Evolutionary conservation across 1,140 invertebrate genomes (phyloP), one percentile per base, ranked within the genome.

Genomic region (Tetragnatha versicolor): DNA sequence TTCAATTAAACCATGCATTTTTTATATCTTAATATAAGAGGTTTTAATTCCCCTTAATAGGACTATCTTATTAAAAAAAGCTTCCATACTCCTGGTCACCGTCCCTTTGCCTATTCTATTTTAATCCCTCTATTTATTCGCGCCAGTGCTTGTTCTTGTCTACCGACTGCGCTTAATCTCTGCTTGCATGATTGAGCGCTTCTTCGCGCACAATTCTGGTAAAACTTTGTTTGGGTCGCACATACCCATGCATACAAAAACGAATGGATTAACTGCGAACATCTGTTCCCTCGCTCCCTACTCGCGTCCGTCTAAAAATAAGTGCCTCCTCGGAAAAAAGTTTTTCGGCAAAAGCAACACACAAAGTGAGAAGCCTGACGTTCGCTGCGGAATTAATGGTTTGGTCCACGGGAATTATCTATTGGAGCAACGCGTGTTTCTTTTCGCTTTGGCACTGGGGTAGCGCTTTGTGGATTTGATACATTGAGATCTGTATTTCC

Each of bases 201-300:
- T 58, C 55, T 58, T 9, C 31, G 55, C 55, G 20, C 35, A 27
- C 31, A 58, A 35, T 58, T 58, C 35, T 31, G 35, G 55, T 58
- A 58, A 58, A 58, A 58, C 31, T 31, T 58, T 58, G 22, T 12
- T 58, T 58, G 55, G 20, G n/a, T n/a, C n/a, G n/a, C 35, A 58
- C 20, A 58, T 31, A 20, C 31, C 29, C 29, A 58, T 27, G 29
- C 31, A 58, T 58, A n/a, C 55, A 35, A 58, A 58, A 58, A 58
- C n/a, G 31, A 58, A 58, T 58, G 55, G 55, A 58, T 58, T 58
- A 58, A 31, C 55, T 58, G 55, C 17, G 55, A 58, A 58, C 55
- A 58, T 58, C 55, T 58, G 55, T 33, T 58, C 20, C n/a, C n/a
- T n/a, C 55, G 10, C 31, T 58, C 55, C 31, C 20, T 4, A 20